Evolutionary conservation across 2,113 vertebrate genomes (phyloP), one percentile per base, ranked within the genome.

Genomic region (Ginglymostoma cirratum): DNA sequence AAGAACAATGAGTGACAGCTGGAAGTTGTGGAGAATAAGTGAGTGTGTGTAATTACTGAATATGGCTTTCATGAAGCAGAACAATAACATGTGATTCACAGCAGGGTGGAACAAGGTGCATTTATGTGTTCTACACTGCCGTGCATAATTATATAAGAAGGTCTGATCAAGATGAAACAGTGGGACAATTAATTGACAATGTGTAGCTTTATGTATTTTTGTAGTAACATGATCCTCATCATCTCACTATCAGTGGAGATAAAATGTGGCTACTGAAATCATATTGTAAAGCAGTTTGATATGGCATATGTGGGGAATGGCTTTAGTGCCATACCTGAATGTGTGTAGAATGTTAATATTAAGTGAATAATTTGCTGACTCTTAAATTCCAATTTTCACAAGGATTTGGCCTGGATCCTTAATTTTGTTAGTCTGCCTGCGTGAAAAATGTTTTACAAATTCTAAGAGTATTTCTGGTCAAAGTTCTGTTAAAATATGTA

Each of bases 51-150:
- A 69, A 94, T 94, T 42, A 69, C 65, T 42, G 23, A 94, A 69
- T 70, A 67, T 23, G n/a, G 45, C 12, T 19, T 67, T 7, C 92
- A 12, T 42, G 21, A 45, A 69, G 92, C 65, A 94, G n/a, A 61
- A 94, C 90, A 67, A 67, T 12, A 93, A 48, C 52, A n/a, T 93
- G 30, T 66, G 55, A 67, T 93, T 93, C 90, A 38, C 90, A 93
- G 90, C 65, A 93, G 90, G 90, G n/a, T 93, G 65, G 19, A 38
- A 93, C 65, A 89, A 55, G 87, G 52, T 34, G 80, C 38, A 21
- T 38, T 83, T 83, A 42, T 83, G 21, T 52, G 0, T 52, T 87
- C 48, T 42, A 17, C 61, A 67, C 34, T 6, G 61, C 21, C 7
- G 5, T 93, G 65, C 17, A 8, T 14, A 90, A 61, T 5, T 19